These are phyloP conservation scores for Brachionus rubens DNA, from an alignment of 1,140 invertebrate genomes.

Conservation along the genomic window DNA sequence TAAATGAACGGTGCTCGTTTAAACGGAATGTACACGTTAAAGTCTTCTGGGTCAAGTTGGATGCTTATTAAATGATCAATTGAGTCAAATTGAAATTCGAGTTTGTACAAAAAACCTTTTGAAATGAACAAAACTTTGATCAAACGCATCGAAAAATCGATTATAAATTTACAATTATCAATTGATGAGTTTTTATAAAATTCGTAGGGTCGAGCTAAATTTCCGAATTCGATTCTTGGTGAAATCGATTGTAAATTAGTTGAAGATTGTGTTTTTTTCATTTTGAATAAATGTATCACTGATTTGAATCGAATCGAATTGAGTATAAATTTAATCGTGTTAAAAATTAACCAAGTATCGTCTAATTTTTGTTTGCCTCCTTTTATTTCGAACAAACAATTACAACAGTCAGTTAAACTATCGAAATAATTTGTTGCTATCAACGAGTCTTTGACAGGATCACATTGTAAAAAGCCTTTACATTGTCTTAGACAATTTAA, in stretches of 20 bases:
- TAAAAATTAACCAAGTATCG: not conserved
- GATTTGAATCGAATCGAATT: not conserved
- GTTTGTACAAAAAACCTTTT: not conserved
- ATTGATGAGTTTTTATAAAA: not conserved
- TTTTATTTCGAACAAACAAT: constrained; percentile 17
- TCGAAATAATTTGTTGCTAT: not conserved
- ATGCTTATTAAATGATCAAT: constrained; percentile 23
- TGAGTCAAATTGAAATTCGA: constrained; percentile 4
- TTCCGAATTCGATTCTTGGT: not conserved
- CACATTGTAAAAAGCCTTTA: constrained; percentile 13
- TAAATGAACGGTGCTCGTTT: not conserved
- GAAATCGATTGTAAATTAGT: constrained; percentile 8
- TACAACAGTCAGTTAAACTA: not conserved
- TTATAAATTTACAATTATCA: not conserved
- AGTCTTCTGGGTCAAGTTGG: not conserved
- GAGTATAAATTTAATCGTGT: constrained; percentile 6
- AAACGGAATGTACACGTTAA: not conserved
- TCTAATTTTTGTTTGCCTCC: not conserved
- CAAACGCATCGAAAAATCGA: not conserved
- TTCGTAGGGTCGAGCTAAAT: not conserved
- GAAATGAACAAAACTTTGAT: not conserved
- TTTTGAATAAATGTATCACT: not conserved
- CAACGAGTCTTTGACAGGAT: not conserved
- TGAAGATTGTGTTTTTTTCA: not conserved
- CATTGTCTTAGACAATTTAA: not conserved